phyloP scores from a whole-genome alignment of 2,797 vertebrate species.

The Cuculus canorus region DNA sequence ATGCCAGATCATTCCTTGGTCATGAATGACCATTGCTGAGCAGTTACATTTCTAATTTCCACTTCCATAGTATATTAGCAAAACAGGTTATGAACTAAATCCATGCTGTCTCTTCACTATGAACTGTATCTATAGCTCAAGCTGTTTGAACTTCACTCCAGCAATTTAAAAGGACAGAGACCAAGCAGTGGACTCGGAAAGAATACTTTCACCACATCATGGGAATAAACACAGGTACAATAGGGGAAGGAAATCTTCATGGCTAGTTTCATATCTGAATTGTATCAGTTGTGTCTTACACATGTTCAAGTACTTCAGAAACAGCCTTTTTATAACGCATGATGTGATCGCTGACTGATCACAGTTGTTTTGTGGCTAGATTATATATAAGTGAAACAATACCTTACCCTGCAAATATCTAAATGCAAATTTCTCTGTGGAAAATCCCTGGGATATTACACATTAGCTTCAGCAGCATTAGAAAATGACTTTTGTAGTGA shows the following conservation, averaged over 20 bases:
- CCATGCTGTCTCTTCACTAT: background rate
- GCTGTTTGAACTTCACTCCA: background rate
- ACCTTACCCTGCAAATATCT: background rate
- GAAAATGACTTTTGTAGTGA: background rate
- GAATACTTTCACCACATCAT: too few species aligned
- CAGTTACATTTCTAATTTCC: background rate
- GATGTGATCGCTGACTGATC: fast-evolving
- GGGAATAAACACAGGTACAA: background rate
- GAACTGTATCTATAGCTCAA: background rate
- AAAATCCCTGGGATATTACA: background rate
- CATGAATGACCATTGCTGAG: background rate
- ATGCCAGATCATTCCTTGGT: background rate
- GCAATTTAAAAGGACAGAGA: background rate
- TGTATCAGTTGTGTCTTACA: background rate
- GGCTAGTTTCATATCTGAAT: background rate
- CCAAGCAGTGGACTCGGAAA: background rate
- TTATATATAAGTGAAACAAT: background rate
- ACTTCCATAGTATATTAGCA: background rate
- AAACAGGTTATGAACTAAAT: background rate
- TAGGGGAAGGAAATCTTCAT: background rate
- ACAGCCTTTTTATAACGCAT: background rate
- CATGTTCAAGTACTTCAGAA: background rate
- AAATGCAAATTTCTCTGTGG: background rate
- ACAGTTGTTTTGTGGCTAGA: background rate
- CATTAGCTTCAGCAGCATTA: background rate